Conservation (phyloP, 2,797 vertebrate genomes). For the Coregonus sp. region DNA sequence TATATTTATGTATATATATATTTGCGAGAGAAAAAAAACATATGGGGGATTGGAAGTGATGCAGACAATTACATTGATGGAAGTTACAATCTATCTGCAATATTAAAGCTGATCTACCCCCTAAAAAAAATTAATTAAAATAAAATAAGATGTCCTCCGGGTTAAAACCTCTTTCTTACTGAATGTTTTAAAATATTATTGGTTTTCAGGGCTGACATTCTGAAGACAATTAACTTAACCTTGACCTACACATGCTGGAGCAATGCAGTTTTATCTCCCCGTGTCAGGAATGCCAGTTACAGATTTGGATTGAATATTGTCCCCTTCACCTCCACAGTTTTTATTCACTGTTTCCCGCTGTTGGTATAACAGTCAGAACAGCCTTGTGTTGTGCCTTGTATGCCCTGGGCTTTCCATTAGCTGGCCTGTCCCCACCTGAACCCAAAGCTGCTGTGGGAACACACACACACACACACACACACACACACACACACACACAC, state of each 20-base stretch:
- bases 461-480: conserved; percentile 21
- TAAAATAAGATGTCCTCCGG: too few species aligned
- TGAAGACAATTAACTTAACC: too few species aligned
- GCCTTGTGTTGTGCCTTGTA: neutral
- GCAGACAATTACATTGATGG: too few species aligned
- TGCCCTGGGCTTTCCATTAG: conserved; percentile 48
- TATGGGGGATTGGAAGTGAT: too few species aligned
- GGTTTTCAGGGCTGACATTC: too few species aligned
- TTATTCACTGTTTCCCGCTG: neutral
- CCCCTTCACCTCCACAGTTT: neutral
- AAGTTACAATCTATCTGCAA: too few species aligned
- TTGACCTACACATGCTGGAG: neutral
- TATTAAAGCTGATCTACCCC: too few species aligned
- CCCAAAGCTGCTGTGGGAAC: conserved; percentile 23
- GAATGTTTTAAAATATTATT: too few species aligned
- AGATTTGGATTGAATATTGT: neutral
- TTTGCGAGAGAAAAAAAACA: too few species aligned
- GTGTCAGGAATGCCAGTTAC: neutral
- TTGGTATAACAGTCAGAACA: neutral
- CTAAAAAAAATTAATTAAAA: too few species aligned
- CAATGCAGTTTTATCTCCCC: neutral
- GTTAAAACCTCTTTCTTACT: too few species aligned
- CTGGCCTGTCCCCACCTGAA: conserved; percentile 31
- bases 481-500: conserved; percentile 21
- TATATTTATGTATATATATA: too few species aligned